phyloP scores from a whole-genome alignment of 2,888 invertebrate species.

The Ectropis crepuscularia region DNA sequence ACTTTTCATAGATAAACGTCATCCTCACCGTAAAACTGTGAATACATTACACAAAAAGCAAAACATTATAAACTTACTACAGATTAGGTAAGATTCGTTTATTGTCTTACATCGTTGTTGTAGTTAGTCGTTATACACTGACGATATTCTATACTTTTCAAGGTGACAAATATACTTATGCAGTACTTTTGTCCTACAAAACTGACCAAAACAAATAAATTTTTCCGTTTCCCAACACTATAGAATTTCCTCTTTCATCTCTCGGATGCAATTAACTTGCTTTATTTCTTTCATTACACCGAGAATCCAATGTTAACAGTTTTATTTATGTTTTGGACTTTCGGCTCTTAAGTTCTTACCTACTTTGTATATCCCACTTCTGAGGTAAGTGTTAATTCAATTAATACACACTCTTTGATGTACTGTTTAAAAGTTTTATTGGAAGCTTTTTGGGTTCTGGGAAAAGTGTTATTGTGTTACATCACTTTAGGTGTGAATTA shows the following conservation, averaged over 20 bases:
- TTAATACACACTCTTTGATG: slow-evolving; percentile 54
- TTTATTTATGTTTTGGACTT: slow-evolving; percentile 54
- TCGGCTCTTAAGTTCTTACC: slow-evolving; percentile 30
- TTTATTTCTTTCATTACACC: slow-evolving; percentile 70
- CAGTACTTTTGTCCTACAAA: background rate
- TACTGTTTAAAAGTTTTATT: slow-evolving; percentile 23
- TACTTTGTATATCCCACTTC: slow-evolving; percentile 44
- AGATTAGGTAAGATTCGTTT: too few relatives aligned
- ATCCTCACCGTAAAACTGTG: too few relatives aligned
- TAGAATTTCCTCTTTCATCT: slow-evolving; percentile 53
- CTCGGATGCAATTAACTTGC: slow-evolving; percentile 65
- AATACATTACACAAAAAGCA: too few relatives aligned
- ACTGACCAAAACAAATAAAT: slow-evolving; percentile 1
- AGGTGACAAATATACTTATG: too few relatives aligned
- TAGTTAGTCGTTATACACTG: too few relatives aligned
- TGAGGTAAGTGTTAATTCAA: slow-evolving; percentile 63
- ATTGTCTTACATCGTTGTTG: too few relatives aligned
- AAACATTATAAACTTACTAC: too few relatives aligned
- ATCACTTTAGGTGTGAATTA: slow-evolving; percentile 7
- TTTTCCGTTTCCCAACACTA: slow-evolving; percentile 12
- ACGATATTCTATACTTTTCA: too few relatives aligned
- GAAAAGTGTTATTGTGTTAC: slow-evolving; percentile 24
- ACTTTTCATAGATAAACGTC: too few relatives aligned
- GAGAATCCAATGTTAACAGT: slow-evolving; percentile 53
- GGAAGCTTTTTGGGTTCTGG: slow-evolving; percentile 28